phyloP scores from a whole-genome alignment of 2,113 vertebrate genomes.

The Anser cygnoides region DNA sequence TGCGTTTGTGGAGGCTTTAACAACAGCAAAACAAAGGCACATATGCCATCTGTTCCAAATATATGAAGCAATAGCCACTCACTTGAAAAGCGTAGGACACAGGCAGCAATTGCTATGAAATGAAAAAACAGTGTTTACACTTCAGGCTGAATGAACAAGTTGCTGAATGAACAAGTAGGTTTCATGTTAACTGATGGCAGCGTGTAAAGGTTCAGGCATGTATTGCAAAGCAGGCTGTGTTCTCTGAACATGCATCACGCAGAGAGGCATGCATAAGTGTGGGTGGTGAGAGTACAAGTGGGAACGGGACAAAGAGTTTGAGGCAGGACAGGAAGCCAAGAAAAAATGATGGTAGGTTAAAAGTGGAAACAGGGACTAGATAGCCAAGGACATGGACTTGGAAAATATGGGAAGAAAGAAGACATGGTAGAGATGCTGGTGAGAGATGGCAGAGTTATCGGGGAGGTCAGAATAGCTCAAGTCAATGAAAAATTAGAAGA shows the following conservation, averaged over 20 bases:
- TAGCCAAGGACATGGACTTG: neutral
- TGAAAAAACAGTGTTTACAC: neutral
- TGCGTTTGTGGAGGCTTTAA: neutral
- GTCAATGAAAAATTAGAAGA: neutral
- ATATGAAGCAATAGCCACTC: neutral
- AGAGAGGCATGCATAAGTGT: too few species aligned
- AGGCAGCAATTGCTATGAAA: neutral
- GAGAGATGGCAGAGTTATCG: neutral
- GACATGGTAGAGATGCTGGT: neutral
- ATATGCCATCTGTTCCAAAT: neutral
- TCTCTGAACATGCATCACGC: neutral
- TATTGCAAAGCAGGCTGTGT: neutral
- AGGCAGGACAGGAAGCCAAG: neutral
- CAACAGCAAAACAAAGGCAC: neutral
- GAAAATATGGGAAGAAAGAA: neutral
- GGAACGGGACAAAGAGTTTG: neutral
- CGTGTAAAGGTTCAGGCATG: neutral
- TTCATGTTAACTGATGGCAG: neutral
- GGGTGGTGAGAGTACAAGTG: neutral
- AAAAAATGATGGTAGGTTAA: neutral
- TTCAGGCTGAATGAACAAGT: neutral
- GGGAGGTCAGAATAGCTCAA: neutral
- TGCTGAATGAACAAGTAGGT: neutral
- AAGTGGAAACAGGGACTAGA: neutral
- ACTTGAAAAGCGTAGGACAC: neutral